These are phyloP conservation scores for Drosophila greeni DNA, from an alignment of 2,888 invertebrate genomes.

Conservation along the genomic window DNA sequence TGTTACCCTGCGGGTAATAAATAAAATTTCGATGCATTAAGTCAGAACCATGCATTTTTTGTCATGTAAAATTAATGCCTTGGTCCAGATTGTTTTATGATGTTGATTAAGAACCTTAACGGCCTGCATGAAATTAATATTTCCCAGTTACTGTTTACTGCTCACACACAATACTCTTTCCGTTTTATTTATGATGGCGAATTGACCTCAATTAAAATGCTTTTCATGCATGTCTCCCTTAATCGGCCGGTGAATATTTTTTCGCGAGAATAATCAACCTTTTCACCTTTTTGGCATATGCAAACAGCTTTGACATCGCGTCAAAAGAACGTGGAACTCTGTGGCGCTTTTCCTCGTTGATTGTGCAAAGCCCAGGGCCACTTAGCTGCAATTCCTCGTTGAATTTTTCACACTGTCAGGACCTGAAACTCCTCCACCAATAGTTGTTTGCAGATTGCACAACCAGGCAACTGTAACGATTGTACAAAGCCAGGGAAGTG, in stretches of 20 bases:
- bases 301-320: constrained; percentile 24
- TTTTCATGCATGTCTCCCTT: constrained; percentile 2
- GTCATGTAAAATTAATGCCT: background rate
- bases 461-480: constrained; percentile 14
- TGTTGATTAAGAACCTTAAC: background rate
- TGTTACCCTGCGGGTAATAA: background rate
- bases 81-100: background rate
- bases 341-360: constrained; percentile 29
- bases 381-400: constrained; percentile 44
- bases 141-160: background rate
- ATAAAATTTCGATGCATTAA: background rate
- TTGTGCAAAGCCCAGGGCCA: constrained; percentile 51
- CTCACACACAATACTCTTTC: background rate
- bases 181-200: constrained; percentile 1
- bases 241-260: background rate
- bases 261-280: constrained; percentile 8
- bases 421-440: background rate
- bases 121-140: background rate
- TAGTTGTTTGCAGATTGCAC: constrained; percentile 28
- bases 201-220: constrained; percentile 2
- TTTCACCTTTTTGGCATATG: constrained; percentile 12
- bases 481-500: constrained; percentile 7
- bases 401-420: constrained; percentile 22
- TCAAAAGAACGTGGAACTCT: constrained; percentile 5
- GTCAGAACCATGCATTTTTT: background rate